Base-by-base conservation (phyloP, 2,888 invertebrate species). In the Dolomedes plantarius region DNA sequence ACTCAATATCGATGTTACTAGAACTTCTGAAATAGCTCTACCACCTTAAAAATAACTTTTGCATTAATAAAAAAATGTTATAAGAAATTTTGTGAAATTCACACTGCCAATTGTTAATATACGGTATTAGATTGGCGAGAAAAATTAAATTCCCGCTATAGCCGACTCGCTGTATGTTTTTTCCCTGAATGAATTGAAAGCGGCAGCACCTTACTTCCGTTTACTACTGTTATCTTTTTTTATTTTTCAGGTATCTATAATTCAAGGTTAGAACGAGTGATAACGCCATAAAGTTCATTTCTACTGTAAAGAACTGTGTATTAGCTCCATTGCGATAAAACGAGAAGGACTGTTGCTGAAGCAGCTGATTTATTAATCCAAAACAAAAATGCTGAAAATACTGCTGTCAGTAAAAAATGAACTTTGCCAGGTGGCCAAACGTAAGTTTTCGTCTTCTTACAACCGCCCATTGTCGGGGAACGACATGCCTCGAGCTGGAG, bases 401-500 rank as follows among this genome's bases (percentile, higher is more conserved):
- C 56, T 19, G 56, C 19, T 23, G 23, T 16, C 19, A 1, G 1
- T 56, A 11, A 56, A 46, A 13, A 62, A 32, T 27, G 67, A 16
- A 23, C 0, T 74, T 23, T 36, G 19, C 9, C 29, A 39, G 23
- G 28, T 13, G 6, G 2, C 0, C 13, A 31, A 68, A 0, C 73
- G 74, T 29, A 36, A 56, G 69, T 74, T 28, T 74, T 74, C 68
- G 0, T 68, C 81, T 27, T 74, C 67, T 16, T 74, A 68, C 39
- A 87, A 87, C 27, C 72, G 76, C 13, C 87, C 87, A 1, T 27
- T 82, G 16, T 87, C 87, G 19, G 87, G 68, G 5, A 87, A 87
- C 68, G 81, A 83, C 11, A 75, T 87, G 78, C 82, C 87, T 5
- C 41, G 87, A 36, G 69, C 87, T 31, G 87, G 87, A 1, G 87